These are phyloP conservation scores for Ciconia nigra DNA, from an alignment of 2,797 vertebrate genomes.

Conservation along the genomic window DNA sequence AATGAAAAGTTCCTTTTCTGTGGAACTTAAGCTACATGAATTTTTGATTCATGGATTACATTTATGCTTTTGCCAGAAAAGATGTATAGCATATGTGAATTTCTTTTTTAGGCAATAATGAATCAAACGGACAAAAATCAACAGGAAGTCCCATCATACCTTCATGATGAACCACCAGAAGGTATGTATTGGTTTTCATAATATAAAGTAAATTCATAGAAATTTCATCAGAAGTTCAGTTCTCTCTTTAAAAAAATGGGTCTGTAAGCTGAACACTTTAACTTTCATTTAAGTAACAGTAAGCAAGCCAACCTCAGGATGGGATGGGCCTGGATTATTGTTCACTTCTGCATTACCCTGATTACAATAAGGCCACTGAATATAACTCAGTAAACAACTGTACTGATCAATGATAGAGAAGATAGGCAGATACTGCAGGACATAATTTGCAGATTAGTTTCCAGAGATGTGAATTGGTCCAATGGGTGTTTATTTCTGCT, in stretches of 20 bases:
- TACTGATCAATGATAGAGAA: not conserved
- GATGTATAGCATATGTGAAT: not conserved
- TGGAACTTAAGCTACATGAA: not conserved
- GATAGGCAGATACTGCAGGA: not conserved
- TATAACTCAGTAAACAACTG: not conserved
- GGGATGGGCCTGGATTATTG: not conserved
- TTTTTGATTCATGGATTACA: not conserved
- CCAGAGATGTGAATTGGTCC: not conserved
- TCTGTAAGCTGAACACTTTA: not conserved
- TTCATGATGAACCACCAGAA: constrained; percentile 83
- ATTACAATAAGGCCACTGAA: not conserved
- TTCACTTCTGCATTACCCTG: not conserved
- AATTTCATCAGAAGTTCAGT: not conserved
- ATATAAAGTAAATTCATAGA: not conserved
- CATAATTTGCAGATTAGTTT: not conserved
- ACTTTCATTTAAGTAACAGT: not conserved
- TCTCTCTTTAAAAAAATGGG: not conserved
- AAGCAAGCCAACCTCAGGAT: not conserved
- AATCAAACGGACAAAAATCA: constrained; percentile 85
- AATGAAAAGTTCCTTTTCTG: not conserved
- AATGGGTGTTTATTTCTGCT: not conserved
- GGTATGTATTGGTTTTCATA: constrained; percentile 69
- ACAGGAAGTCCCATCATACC: constrained; percentile 83
- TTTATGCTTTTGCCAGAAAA: not conserved
- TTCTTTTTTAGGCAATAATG: constrained; percentile 82